Conservation (phyloP, 37 sponge, comb jelly and placozoan genomes). For the Hormiphora californensis region DNA sequence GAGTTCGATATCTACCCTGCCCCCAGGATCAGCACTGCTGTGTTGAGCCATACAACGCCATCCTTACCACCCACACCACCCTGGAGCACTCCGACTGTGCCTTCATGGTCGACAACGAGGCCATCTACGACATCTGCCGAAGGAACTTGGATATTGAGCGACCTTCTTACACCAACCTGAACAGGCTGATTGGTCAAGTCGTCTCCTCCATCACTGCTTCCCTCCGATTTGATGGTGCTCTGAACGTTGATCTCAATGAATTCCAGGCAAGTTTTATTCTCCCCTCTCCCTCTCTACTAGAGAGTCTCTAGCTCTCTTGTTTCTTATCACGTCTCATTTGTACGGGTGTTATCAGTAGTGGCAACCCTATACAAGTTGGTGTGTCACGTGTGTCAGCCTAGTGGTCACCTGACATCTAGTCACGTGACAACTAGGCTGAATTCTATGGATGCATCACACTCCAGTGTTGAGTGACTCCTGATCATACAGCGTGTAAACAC, state of each 20-base stretch:
- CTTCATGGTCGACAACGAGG: constrained; percentile 99
- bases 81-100: constrained; percentile 97
- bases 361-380: too few relatives aligned
- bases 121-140: constrained; percentile 93
- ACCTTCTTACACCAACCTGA: constrained; percentile 90
- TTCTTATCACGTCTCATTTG: too few relatives aligned
- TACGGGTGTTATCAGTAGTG: too few relatives aligned
- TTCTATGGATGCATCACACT: too few relatives aligned
- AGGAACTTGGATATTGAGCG: constrained; percentile 89
- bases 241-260: constrained; percentile 95
- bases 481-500: too few relatives aligned
- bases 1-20: constrained; percentile 96
- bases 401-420: too few relatives aligned
- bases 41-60: constrained; percentile 97
- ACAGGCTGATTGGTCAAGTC: constrained; percentile 86
- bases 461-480: too few relatives aligned
- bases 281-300: too few relatives aligned
- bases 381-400: too few relatives aligned
- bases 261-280: too few relatives aligned
- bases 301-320: too few relatives aligned
- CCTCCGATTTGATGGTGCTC: constrained; percentile 89
- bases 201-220: constrained; percentile 89
- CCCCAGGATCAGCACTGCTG: constrained; percentile 66
- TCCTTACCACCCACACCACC: constrained; percentile 95
- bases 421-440: too few relatives aligned